These are phyloP conservation scores for Mya arenaria DNA, from an alignment of 1,140 invertebrate species.

Conservation along the genomic window DNA sequence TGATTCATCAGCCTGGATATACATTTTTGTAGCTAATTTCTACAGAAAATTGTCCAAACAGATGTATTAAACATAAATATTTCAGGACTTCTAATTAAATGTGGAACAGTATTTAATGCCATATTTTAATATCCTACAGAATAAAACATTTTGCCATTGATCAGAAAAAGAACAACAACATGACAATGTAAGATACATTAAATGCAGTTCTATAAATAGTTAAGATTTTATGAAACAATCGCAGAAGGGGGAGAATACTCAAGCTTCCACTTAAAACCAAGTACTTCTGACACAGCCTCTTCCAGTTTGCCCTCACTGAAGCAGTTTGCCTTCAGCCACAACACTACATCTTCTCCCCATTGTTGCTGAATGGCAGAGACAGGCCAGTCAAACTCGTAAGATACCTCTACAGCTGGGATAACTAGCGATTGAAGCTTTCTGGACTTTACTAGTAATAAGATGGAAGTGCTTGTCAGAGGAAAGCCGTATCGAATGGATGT, in stretches of 20 bases:
- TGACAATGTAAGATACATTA: too few relatives aligned
- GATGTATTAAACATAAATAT: too few relatives aligned
- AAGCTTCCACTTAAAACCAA: constrained; percentile 57
- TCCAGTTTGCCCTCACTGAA: constrained; percentile 53
- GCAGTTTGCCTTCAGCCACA: constrained; percentile 52
- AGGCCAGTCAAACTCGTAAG: constrained; percentile 65
- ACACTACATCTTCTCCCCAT: constrained; percentile 47
- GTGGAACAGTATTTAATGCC: too few relatives aligned
- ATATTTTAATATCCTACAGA: too few relatives aligned
- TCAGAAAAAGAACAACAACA: too few relatives aligned
- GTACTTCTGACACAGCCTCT: constrained; percentile 56
- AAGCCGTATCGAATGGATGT: constrained; percentile 62
- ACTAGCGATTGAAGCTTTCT: constrained; percentile 60
- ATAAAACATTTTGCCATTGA: too few relatives aligned
- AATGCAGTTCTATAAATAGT: too few relatives aligned
- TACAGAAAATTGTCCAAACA: too few relatives aligned
- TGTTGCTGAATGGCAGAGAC: constrained; percentile 25
- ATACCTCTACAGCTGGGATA: constrained; percentile 61
- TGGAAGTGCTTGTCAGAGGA: constrained; percentile 63
- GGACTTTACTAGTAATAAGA: constrained; percentile 57
- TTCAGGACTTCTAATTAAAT: too few relatives aligned
- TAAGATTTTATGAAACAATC: too few relatives aligned
- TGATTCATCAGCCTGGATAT: too few relatives aligned
- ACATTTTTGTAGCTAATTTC: too few relatives aligned
- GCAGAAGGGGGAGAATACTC: neutral